Base-by-base conservation (phyloP, 2,113 vertebrate genomes). In the Vanacampus margaritifer region DNA sequence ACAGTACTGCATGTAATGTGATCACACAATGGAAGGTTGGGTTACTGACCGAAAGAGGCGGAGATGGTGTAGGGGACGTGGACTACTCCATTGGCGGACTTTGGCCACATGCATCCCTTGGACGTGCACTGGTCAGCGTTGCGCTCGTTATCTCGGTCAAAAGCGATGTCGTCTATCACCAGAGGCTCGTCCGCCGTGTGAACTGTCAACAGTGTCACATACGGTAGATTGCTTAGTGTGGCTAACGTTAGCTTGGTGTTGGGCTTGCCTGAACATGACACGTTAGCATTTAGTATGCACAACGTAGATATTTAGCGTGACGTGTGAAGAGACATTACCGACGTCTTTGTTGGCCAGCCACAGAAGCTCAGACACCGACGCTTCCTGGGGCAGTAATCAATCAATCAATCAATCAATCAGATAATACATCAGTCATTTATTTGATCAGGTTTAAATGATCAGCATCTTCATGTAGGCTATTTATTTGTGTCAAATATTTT, bases 101-200 rank as follows among this genome's bases (percentile, higher is more conserved):
- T 87, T 19, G 24, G 13, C 89, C 89, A 91, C 84, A 87, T 76
- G 80, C 89, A 91, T 51, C 74, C 71, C 0, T 23, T 0, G n/a
- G 83, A 82, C 0, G 86, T 90, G 83, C 89, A 91, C n/a, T 72
- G 84, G 54, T 91, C 89, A 19, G 88, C 86, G 37, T 90, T 91
- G 21, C 79, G 86, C 67, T 85, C 69, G 1, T 45, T 65, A 16
- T 82, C 79, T 8, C 28, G 65, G 45, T 68, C 74, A 14, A 83
- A 82, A 6, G 89, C 88, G 7, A 91, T 87, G 80, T 91, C 89
- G 13, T 86, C 89, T 0, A 83, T 50, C 9, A 90, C 72, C 0
- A 81, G 21, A 1, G 88, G 88, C 72, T 86, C 89, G 0, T 79
- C 69, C 5, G 57, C 68, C 0, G 48, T 74, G 3, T 35, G 86